phyloP scores from a whole-genome alignment of 1,140 invertebrate genomes.

The Cyclina sinensis region DNA sequence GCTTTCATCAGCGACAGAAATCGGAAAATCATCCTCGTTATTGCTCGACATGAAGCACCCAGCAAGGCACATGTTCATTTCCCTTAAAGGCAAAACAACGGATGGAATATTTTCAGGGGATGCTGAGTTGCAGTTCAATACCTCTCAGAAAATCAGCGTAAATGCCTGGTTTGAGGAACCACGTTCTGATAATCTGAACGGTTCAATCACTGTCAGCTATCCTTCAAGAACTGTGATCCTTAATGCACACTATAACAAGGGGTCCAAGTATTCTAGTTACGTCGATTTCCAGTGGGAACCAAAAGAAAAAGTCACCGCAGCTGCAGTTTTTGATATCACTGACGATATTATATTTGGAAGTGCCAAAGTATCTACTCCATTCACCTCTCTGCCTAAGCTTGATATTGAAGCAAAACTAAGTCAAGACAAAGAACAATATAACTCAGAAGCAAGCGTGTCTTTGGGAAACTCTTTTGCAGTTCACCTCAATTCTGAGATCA shows the following conservation, averaged over 20 bases:
- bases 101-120: constrained; percentile 33
- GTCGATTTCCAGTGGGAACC: constrained; percentile 56
- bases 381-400: constrained; percentile 24
- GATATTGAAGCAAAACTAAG: constrained; percentile 1
- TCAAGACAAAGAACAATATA: constrained; percentile 47
- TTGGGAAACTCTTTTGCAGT: constrained; percentile 2
- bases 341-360: not conserved
- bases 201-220: constrained; percentile 40
- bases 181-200: constrained; percentile 47
- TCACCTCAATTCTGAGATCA: not conserved
- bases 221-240: constrained; percentile 48
- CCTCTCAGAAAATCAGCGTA: constrained; percentile 13
- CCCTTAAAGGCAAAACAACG: constrained; percentile 41
- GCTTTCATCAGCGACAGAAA: not conserved
- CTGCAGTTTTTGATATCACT: not conserved
- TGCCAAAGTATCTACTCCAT: constrained; percentile 34
- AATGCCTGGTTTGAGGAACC: constrained; percentile 21
- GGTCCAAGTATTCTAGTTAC: constrained; percentile 21
- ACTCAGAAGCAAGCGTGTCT: not conserved
- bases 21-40: constrained; percentile 29
- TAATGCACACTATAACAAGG: constrained; percentile 28
- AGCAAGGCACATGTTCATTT: constrained; percentile 36
- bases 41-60: constrained; percentile 35
- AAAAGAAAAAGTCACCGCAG: not conserved
- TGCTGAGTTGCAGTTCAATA: constrained; percentile 65